Evolutionary conservation across 92 coral and sea anemone genomes (phyloP).

Genomic region (Porites evermanni): DNA sequence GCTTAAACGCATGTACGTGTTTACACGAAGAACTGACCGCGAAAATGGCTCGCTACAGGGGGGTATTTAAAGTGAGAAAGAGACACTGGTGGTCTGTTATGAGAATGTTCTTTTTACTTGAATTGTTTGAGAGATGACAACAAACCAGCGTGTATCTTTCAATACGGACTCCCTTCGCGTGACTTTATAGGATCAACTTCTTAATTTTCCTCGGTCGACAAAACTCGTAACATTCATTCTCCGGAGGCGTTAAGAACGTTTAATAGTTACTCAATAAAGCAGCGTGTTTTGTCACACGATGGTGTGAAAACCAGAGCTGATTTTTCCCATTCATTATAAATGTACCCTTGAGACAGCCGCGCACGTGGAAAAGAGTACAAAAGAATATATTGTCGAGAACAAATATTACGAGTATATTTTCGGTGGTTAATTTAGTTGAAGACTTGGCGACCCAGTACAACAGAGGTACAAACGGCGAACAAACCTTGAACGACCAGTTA

Average conservation of each 20-base stretch:
- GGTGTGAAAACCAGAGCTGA: slow-evolving; percentile 25
- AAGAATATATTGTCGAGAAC: slow-evolving; percentile 65
- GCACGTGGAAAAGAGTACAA: slow-evolving; percentile 66
- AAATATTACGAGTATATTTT: slow-evolving; percentile 64
- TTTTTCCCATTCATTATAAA: slow-evolving; percentile 64
- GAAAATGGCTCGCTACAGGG: slow-evolving; percentile 59
- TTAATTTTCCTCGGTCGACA: background rate
- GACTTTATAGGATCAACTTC: slow-evolving; percentile 21
- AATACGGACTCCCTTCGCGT: slow-evolving; percentile 6
- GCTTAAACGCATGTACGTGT: slow-evolving; percentile 14
- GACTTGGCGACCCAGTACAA: slow-evolving; percentile 42
- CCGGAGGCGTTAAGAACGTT: slow-evolving; percentile 11
- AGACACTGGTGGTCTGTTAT: slow-evolving; percentile 54
- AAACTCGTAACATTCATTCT: slow-evolving; percentile 17
- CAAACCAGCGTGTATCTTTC: slow-evolving; percentile 24
- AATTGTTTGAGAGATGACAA: slow-evolving; percentile 31
- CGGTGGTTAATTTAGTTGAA: slow-evolving; percentile 58
- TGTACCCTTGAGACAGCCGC: slow-evolving; percentile 70
- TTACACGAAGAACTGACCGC: slow-evolving; percentile 51
- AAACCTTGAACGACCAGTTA: slow-evolving; percentile 95
- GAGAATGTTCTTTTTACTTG: slow-evolving; percentile 43
- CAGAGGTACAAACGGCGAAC: slow-evolving; percentile 38
- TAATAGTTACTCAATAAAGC: slow-evolving; percentile 17
- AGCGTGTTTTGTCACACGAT: slow-evolving; percentile 38
- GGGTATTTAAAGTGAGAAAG: slow-evolving; percentile 62